Evolutionary conservation across 2,113 vertebrate species (phyloP).

Genomic region (Microcebus murinus): DNA sequence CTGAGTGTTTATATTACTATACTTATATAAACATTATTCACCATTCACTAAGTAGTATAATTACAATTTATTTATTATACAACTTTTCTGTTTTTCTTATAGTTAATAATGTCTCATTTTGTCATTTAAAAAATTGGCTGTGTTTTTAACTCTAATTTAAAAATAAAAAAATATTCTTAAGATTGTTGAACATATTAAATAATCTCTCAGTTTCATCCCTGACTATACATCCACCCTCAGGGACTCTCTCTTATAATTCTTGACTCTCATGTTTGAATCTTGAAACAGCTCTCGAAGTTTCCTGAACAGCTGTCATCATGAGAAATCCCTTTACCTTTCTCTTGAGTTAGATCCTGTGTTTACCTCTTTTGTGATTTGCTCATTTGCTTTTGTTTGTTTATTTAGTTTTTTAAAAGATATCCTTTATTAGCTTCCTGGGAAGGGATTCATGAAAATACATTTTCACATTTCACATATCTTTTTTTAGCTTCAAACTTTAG

Average conservation of each 20-base stretch:
- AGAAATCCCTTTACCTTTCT: neutral
- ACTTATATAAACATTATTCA: slow-evolving; percentile 5
- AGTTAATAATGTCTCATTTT: neutral
- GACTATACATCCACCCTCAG: neutral
- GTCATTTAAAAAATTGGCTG: neutral
- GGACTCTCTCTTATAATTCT: neutral
- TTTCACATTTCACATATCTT: slow-evolving; percentile 6
- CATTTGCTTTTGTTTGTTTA: neutral
- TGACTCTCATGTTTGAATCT: neutral
- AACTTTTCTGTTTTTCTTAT: neutral
- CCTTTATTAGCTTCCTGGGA: neutral
- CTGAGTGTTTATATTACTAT: neutral
- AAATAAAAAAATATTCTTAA: neutral
- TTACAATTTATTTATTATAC: neutral
- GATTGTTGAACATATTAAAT: neutral
- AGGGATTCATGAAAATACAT: neutral
- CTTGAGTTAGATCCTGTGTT: neutral
- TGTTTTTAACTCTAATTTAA: neutral
- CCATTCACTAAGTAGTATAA: neutral
- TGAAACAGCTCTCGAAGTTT: neutral
- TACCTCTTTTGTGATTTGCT: slow-evolving; percentile 5
- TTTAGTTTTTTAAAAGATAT: neutral
- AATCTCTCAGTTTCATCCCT: neutral
- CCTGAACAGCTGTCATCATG: neutral
- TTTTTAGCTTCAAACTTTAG: neutral